Base-by-base conservation (phyloP, 2,113 vertebrate species). In the Pygoscelis antarcticus region DNA sequence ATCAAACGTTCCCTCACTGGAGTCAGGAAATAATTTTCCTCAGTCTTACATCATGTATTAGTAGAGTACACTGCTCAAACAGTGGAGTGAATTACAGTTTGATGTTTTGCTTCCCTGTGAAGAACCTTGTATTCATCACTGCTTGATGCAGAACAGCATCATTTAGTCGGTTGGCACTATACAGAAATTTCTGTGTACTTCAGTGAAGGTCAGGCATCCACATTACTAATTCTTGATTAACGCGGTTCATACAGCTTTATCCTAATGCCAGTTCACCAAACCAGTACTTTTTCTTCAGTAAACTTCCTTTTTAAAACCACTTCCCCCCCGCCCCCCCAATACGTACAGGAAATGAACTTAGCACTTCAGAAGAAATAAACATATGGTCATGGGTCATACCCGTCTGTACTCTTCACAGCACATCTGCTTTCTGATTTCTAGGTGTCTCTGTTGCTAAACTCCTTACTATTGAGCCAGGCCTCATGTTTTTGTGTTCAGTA, bases 161-260 rank as follows among this genome's bases (percentile, higher is more conserved):
- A 55, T 62, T 87, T 64, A 21, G 38, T 64, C 3, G 0, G 22
- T 40, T 0, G 0, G 42, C 38, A 38, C 36, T 46, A n/a, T 21
- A 69, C 19, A 49, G 47, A 84, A 64, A 82, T 62, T 71, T 83
- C 68, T 66, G 23, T 68, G 16, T 66, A 32, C 6, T 77, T 76
- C 36, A 83, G 22, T 30, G 46, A 47, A 91, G 66, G 42, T 76
- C 71, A 36, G 55, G 38, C 42, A 34, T 44, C 29, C 65, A n/a
- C 15, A 5, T 70, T 51, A 79, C 62, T 61, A 13, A 32, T 79
- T 89, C 76, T 80, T 34, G 20, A 26, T 60, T 88, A 65, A 82
- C 34, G 10, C 0, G 0, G 26, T 60, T 91, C 25, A 61, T 47
- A 62, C 12, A 65, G 40, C 36, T 89, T 60, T 60, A 51, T 83